phyloP scores from a whole-genome alignment of 1,140 invertebrate genomes.

The Notospermus geniculatus region DNA sequence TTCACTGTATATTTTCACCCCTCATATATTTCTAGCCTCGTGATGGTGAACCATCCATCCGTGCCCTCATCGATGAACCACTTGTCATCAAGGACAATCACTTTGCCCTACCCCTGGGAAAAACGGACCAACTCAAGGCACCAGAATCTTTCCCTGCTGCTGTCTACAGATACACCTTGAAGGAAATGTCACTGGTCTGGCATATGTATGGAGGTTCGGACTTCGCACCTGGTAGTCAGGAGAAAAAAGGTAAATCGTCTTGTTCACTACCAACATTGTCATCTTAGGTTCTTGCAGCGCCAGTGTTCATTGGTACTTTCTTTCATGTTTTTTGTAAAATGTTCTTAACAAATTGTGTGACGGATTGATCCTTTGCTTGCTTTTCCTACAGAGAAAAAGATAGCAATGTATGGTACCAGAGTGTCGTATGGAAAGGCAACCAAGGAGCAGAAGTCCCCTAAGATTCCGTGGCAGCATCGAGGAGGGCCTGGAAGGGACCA shows the following conservation, averaged over 20 bases:
- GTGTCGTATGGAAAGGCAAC: slow-evolving; percentile 2
- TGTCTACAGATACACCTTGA: slow-evolving; percentile 75
- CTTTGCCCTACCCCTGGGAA: slow-evolving; percentile 74
- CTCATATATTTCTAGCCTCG: slow-evolving; percentile 56
- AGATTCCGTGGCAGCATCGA: slow-evolving; percentile 57
- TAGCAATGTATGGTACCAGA: slow-evolving; percentile 1
- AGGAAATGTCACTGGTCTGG: slow-evolving; percentile 88
- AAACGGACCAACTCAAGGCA: slow-evolving; percentile 76
- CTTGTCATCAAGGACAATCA: slow-evolving; percentile 83
- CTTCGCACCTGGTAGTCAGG: slow-evolving; percentile 61
- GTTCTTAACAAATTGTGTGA: no score
- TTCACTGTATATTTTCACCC: no score
- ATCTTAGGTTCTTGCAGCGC: no score
- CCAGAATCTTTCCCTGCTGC: slow-evolving; percentile 80
- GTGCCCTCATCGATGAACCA: slow-evolving; percentile 69
- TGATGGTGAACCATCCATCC: slow-evolving; percentile 71
- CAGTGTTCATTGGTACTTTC: no score
- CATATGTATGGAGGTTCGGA: slow-evolving; percentile 89
- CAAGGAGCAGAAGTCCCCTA: slow-evolving; percentile 3
- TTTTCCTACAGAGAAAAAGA: no score
- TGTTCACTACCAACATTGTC: no score
- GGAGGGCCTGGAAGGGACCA: slow-evolving; percentile 71
- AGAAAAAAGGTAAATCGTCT: background rate
- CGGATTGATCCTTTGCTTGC: no score
- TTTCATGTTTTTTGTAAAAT: no score